phyloP scores from a whole-genome alignment of 2,888 invertebrate genomes.

The Dynastes maya region DNA sequence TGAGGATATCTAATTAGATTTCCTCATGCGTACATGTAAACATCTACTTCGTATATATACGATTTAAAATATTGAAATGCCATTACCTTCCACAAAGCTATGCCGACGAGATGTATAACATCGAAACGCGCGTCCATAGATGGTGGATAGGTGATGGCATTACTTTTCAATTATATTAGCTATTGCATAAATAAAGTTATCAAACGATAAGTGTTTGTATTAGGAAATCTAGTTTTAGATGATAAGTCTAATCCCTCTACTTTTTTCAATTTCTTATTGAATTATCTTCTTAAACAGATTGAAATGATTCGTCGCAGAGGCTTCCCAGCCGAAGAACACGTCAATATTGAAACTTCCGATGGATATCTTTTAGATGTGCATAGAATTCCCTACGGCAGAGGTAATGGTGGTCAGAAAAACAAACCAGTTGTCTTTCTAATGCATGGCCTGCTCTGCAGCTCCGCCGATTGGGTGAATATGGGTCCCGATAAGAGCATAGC shows the following conservation, averaged over 20 bases:
- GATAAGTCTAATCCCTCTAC: no score
- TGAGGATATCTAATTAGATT: no score
- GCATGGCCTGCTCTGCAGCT: conserved; percentile 83
- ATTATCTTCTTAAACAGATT: conserved; percentile 25
- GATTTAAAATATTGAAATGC: no score
- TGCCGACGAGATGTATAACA: no score
- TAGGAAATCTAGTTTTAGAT: no score
- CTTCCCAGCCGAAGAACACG: conserved; percentile 78
- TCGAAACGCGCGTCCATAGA: no score
- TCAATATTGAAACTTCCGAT: conserved; percentile 77
- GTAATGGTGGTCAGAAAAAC: conserved; percentile 54
- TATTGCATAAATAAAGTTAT: background rate
- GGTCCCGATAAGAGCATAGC: conserved; percentile 75
- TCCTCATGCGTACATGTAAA: no score
- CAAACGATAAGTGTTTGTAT: background rate
- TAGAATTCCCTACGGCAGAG: conserved; percentile 76
- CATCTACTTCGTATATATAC: no score
- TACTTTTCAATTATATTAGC: no score
- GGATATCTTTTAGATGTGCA: conserved; percentile 86
- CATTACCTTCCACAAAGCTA: no score
- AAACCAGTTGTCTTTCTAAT: conserved; percentile 78
- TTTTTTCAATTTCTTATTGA: no score
- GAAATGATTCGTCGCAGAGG: conserved; percentile 66
- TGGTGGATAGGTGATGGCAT: no score
- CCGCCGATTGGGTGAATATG: conserved; percentile 82